phyloP scores from a whole-genome alignment of 1,140 invertebrate genomes.

The Lycorma delicatula region DNA sequence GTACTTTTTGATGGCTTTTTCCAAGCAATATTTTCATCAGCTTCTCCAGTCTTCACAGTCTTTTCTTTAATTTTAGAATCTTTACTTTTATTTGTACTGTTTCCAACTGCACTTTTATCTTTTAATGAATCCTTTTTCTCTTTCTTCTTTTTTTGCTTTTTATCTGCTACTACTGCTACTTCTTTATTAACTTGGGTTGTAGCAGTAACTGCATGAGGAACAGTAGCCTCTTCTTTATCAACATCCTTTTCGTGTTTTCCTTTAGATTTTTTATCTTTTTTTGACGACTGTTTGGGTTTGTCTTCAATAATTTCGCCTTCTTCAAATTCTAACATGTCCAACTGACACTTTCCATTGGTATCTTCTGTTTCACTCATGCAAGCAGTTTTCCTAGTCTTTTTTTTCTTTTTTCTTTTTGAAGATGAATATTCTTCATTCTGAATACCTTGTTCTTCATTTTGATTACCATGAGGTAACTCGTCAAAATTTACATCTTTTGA shows the following conservation, averaged over 20 bases:
- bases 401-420: slow-evolving; percentile 25
- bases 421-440: slow-evolving; percentile 22
- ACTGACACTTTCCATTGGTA: not conserved
- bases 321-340: slow-evolving; percentile 28
- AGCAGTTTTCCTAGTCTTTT: slow-evolving; percentile 18
- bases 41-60: slow-evolving; percentile 27
- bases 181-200: slow-evolving; percentile 35
- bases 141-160: slow-evolving; percentile 48
- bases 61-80: slow-evolving; percentile 38
- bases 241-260: slow-evolving; percentile 38
- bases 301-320: slow-evolving; percentile 47
- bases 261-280: slow-evolving; percentile 38
- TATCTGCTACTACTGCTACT: too few relatives aligned
- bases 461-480: slow-evolving; percentile 5
- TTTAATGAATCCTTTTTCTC: slow-evolving; percentile 38
- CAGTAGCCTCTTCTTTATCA: slow-evolving; percentile 45
- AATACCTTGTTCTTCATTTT: slow-evolving; percentile 42
- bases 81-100: slow-evolving; percentile 22
- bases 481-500: slow-evolving; percentile 31
- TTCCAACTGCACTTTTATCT: slow-evolving; percentile 30
- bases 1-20: slow-evolving; percentile 72
- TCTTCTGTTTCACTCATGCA: slow-evolving; percentile 11
- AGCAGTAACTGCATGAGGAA: slow-evolving; percentile 39
- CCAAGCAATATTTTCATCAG: slow-evolving; percentile 47
- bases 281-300: slow-evolving; percentile 35